Conservation (phyloP, 2,888 invertebrate genomes). For the Plutella xylostella region DNA sequence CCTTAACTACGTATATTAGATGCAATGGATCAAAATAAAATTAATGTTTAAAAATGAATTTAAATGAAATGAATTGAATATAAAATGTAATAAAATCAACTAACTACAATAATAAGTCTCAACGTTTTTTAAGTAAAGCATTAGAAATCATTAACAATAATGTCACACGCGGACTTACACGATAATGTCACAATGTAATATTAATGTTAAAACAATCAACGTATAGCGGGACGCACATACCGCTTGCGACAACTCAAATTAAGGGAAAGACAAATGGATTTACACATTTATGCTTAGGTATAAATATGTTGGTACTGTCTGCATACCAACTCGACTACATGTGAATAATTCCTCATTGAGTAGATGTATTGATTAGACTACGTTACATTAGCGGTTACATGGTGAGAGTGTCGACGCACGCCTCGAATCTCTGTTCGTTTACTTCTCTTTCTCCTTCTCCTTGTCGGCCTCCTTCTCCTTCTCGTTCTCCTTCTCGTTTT, state of each 20-base stretch:
- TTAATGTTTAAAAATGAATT: too few relatives aligned
- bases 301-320: too few relatives aligned
- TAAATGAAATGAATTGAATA: too few relatives aligned
- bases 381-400: too few relatives aligned
- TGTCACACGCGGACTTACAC: conserved; percentile 17
- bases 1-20: too few relatives aligned
- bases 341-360: too few relatives aligned
- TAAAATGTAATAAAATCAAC: too few relatives aligned
- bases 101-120: neutral
- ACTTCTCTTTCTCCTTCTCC: conserved; percentile 76
- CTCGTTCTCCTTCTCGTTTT: conserved; percentile 49
- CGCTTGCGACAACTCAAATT: conserved; percentile 35
- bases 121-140: neutral
- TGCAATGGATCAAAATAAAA: too few relatives aligned
- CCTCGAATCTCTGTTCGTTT: conserved; percentile 73
- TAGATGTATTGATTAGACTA: too few relatives aligned
- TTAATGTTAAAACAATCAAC: conserved; percentile 21
- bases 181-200: conserved; percentile 30
- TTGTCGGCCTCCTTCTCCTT: conserved; percentile 78
- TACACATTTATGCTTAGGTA: conserved; percentile 56
- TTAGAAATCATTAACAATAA: conserved; percentile 1
- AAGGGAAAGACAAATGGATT: conserved; percentile 67
- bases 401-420: too few relatives aligned
- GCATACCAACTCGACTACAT: too few relatives aligned
- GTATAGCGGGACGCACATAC: conserved; percentile 27